Evolutionary conservation across 2,797 vertebrate species (phyloP), one percentile per base, ranked within the genome.

Genomic region (Sebastes melanostomus): DNA sequence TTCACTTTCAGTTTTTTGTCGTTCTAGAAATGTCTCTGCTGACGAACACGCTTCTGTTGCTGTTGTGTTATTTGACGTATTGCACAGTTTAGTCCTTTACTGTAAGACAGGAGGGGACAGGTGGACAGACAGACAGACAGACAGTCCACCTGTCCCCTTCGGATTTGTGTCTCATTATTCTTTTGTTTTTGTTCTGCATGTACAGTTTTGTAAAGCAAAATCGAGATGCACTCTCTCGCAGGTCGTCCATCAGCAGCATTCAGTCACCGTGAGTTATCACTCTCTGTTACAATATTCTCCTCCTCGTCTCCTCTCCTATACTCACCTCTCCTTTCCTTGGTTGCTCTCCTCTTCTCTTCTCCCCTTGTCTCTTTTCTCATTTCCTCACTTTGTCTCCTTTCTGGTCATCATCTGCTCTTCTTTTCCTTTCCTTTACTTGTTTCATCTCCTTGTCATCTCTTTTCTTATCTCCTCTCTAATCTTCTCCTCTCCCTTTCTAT

Each of bases 191-290:
- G 90, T 96, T 95, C 96, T 96, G 98, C 97, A 98, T 97, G 97
- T 97, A 96, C 98, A 99, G 98, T 98, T 98, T 98, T 98, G 98
- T 99, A 98, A 98, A 98, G 97, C 98, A 98, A 97, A 97, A 97
- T 97, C 97, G 97, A 97, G 97, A 97, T 94, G 95, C 97, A 95
- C 96, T 97, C 92, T 98, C 98, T 96, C 98, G 97, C 97, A 98
- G 98, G 97, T 98, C 98, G 94, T 99, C 98, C 96, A 96, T 98
- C 97, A 98, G 95, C 98, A 99, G 98, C 97, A 95, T 97, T 96
- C 97, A 98, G 96, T 99, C 98, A 98, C 97, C 96, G 98, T 99
- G 98, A 99, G 98, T 99, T 96, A 95, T 96, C 95, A 95, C 95
- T 96, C 95, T 97, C 96, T 96, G 89, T 94, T 97, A 96, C 77